Percentiles rank a stretch among this genome's conserved stretches.
Conservation (phyloP, 2,113 vertebrate genomes). For the Sceloporus undulatus region DNA sequence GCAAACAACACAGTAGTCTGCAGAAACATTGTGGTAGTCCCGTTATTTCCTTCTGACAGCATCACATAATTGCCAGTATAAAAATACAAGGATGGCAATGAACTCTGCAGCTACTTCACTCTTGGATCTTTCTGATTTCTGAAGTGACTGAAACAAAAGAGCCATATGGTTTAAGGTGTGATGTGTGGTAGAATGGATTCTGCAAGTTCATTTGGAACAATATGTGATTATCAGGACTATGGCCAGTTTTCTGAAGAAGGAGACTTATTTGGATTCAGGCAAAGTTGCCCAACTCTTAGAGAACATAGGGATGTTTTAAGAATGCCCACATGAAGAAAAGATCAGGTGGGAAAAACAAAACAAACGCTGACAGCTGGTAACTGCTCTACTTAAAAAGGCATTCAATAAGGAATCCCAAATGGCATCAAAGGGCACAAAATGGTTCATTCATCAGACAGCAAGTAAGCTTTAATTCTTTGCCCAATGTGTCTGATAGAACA, state of each 20-base stretch:
- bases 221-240: neutral
- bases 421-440: slow-evolving; percentile 32
- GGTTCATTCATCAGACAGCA: slow-evolving; percentile 20
- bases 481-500: neutral
- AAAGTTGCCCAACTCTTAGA: neutral
- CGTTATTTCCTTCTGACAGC: too few relatives aligned
- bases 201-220: neutral
- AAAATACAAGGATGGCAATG: neutral
- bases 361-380: neutral
- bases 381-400: neutral
- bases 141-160: neutral
- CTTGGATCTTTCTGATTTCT: neutral
- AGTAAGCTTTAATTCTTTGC: neutral
- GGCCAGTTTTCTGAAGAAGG: neutral
- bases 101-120: neutral
- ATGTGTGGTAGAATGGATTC: neutral
- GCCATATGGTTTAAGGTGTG: neutral
- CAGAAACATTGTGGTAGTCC: too few relatives aligned
- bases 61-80: neutral
- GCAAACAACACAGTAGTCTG: too few relatives aligned
- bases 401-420: neutral
- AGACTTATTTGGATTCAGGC: neutral
- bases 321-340: neutral
- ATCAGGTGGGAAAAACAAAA: too few relatives aligned
- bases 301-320: neutral